Conservation (phyloP, 2,113 vertebrate species). For the Xiphias gladius region DNA sequence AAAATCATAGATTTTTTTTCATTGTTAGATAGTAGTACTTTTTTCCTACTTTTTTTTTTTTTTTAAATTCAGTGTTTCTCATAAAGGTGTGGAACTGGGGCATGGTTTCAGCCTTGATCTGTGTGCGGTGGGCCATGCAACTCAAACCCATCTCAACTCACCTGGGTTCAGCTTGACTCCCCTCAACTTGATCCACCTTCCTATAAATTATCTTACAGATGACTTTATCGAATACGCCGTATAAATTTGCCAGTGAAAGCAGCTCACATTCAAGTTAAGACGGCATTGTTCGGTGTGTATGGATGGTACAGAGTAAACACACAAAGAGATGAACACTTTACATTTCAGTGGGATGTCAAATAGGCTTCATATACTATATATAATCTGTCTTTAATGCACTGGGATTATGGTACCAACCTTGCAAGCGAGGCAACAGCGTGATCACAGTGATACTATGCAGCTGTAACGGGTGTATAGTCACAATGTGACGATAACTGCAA, state of each 20-base stretch:
- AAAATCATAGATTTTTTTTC: not conserved
- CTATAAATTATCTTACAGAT: not conserved
- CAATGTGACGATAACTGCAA: not conserved
- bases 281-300: not conserved
- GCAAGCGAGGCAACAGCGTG: not conserved
- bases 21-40: not conserved
- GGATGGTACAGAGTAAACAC: not conserved
- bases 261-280: not conserved
- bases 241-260: slow-evolving; percentile 4
- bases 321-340: not conserved
- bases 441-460: slow-evolving; percentile 14
- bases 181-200: not conserved
- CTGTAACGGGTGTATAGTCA: not conserved
- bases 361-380: not conserved
- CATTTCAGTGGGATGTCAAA: slow-evolving; percentile 10
- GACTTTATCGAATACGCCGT: not conserved
- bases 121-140: not conserved
- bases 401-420: not conserved
- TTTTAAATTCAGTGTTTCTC: not conserved
- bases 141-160: not conserved
- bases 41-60: too few relatives aligned
- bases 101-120: not conserved
- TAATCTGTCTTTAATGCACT: slow-evolving; percentile 10
- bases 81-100: not conserved
- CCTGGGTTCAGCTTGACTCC: not conserved